Evolutionary conservation across 2,113 vertebrate species (phyloP).

Genomic region (Ammodytes dubius): DNA sequence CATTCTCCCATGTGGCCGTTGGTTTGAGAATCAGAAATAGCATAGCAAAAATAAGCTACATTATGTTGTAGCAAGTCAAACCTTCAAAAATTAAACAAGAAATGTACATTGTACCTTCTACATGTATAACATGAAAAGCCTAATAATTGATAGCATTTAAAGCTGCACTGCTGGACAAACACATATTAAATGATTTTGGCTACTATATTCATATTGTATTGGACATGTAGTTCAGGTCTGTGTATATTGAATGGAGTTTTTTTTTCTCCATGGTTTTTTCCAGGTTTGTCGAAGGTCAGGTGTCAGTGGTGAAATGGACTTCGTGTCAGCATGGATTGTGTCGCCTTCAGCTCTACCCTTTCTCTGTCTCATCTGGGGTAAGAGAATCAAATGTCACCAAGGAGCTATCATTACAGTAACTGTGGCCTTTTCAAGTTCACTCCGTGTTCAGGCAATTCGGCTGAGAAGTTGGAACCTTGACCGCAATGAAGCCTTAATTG

Average conservation of each 20-base stretch:
- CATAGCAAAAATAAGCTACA: neutral
- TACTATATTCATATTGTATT: neutral
- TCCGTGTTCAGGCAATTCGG: conserved; percentile 41
- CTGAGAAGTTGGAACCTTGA: conserved; percentile 28
- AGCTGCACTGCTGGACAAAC: neutral
- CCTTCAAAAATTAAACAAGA: neutral
- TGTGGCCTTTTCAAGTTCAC: conserved; percentile 59
- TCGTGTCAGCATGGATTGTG: conserved; percentile 65
- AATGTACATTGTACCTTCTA: no score
- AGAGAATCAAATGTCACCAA: conserved; percentile 70
- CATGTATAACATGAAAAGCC: neutral
- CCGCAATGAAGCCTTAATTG: conserved; percentile 27
- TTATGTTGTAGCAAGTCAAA: neutral
- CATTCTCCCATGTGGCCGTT: no score
- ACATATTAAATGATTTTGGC: neutral
- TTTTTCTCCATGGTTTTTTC: conserved; percentile 23
- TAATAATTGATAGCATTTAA: neutral
- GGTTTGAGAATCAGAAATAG: neutral
- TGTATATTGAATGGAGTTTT: neutral
- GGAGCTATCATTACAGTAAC: conserved; percentile 50
- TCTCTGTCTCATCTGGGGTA: conserved; percentile 74
- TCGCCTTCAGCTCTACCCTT: conserved; percentile 58
- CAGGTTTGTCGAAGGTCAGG: conserved; percentile 57
- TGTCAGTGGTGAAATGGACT: conserved; percentile 69
- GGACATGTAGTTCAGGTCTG: neutral